Conservation (phyloP, 1,140 invertebrate species). For the Calosoma granatense region DNA sequence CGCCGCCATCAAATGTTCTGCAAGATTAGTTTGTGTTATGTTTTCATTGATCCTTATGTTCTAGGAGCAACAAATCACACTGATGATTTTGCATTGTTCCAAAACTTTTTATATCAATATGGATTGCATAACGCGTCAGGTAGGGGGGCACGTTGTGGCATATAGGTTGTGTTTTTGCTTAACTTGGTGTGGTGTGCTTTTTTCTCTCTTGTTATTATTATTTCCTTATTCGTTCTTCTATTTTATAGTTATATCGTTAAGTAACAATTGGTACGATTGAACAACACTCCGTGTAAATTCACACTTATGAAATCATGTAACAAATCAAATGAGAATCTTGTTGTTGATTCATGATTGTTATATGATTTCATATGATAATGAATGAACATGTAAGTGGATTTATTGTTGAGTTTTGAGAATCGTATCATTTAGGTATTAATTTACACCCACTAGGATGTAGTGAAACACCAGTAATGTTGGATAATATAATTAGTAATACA, state of each 20-base stretch:
- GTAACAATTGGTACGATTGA: neutral
- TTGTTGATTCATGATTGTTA: too few relatives aligned
- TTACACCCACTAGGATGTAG: neutral
- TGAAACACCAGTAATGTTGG: neutral
- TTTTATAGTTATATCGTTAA: neutral
- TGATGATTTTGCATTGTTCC: conserved; percentile 7
- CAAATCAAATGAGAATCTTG: too few relatives aligned
- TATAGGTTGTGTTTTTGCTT: neutral
- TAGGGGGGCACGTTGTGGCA: conserved; percentile 2
- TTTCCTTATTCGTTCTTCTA: neutral
- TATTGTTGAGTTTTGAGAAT: too few relatives aligned
- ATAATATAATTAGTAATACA: neutral
- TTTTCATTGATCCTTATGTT: conserved; percentile 5
- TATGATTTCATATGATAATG: too few relatives aligned
- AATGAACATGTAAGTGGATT: too few relatives aligned
- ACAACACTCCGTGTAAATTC: too few relatives aligned
- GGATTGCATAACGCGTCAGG: conserved; percentile 3
- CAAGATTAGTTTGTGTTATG: neutral
- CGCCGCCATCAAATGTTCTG: neutral
- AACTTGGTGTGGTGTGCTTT: conserved; percentile 1
- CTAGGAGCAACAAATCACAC: conserved; percentile 7
- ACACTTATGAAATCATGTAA: too few relatives aligned
- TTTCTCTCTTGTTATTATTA: too few relatives aligned
- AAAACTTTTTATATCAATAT: conserved; percentile 8
- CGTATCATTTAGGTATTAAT: neutral